Evolutionary conservation across 2,888 invertebrate species (phyloP).

Genomic region (Rhodophaea formosa): DNA sequence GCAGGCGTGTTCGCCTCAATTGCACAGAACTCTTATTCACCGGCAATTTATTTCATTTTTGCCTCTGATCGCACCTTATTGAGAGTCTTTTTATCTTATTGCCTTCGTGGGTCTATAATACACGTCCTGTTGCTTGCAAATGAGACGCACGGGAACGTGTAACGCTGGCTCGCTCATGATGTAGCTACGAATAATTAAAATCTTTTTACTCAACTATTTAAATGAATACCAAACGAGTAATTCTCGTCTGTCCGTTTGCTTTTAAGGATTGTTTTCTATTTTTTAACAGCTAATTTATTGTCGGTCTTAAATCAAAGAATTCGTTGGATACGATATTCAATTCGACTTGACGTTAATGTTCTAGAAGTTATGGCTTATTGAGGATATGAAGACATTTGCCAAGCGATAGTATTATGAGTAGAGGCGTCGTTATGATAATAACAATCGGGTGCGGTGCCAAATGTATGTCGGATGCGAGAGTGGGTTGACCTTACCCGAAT

Average conservation of each 20-base stretch:
- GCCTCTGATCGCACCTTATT: slow-evolving; percentile 81
- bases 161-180: slow-evolving; percentile 68
- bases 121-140: slow-evolving; percentile 79
- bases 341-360: slow-evolving; percentile 58
- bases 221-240: slow-evolving; percentile 30
- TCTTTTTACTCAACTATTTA: slow-evolving; percentile 45
- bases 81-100: slow-evolving; percentile 79
- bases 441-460: slow-evolving; percentile 73
- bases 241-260: slow-evolving; percentile 26
- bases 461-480: slow-evolving; percentile 54
- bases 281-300: slow-evolving; percentile 30
- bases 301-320: slow-evolving; percentile 45
- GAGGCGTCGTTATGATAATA: slow-evolving; percentile 69
- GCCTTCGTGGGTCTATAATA: slow-evolving; percentile 79
- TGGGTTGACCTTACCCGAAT: slow-evolving; percentile 43
- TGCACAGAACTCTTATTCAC: slow-evolving; percentile 78
- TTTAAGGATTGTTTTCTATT: slow-evolving; percentile 26
- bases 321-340: slow-evolving; percentile 43
- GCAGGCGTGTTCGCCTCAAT: slow-evolving; percentile 79
- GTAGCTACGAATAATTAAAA: slow-evolving; percentile 72
- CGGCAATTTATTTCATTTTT: slow-evolving; percentile 81
- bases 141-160: slow-evolving; percentile 75
- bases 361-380: slow-evolving; percentile 59
- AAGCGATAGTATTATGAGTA: slow-evolving; percentile 70
- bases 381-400: slow-evolving; percentile 62